A percentile compares a stretch with the other conserved stretches of the same genome.
Evolutionary conservation across 64 coral and sea anemone species (phyloP).

Genomic region (Pachyseris speciosa): DNA sequence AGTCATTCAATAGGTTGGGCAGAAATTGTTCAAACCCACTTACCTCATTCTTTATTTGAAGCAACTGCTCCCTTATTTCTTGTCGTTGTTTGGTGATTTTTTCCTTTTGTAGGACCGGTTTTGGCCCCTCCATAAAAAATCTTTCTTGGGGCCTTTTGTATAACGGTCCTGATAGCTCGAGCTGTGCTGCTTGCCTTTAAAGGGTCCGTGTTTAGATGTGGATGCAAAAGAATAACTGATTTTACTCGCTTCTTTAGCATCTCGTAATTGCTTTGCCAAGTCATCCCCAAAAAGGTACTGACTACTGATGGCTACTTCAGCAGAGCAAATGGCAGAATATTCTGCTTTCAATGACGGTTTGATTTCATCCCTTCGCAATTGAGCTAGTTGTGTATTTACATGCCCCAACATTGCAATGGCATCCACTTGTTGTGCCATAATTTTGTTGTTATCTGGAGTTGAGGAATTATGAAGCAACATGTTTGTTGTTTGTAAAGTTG

Average conservation of each 20-base stretch:
- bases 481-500: slow-evolving; percentile 49
- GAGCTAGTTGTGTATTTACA: background rate
- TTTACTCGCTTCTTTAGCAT: slow-evolving; percentile 32
- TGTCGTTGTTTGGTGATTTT: background rate
- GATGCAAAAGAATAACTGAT: background rate
- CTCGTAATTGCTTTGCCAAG: slow-evolving; percentile 38
- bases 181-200: background rate
- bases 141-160: background rate
- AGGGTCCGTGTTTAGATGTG: background rate
- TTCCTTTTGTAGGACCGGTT: background rate
- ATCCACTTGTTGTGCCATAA: slow-evolving; percentile 5
- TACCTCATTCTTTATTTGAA: slow-evolving; percentile 15
- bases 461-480: background rate
- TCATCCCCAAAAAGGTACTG: slow-evolving; percentile 18
- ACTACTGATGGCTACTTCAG: background rate
- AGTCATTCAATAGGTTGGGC: background rate
- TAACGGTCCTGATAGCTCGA: background rate
- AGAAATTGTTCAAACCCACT: slow-evolving; percentile 3
- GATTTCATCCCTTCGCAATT: slow-evolving; percentile 27
- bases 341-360: slow-evolving; percentile 28
- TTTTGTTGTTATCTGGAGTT: background rate
- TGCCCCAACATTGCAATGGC: slow-evolving; percentile 31
- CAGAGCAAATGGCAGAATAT: slow-evolving; percentile 4
- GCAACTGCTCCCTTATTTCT: slow-evolving; percentile 32
- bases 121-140: slow-evolving; percentile 47